Evolutionary conservation across 2,113 vertebrate genomes (phyloP), one percentile per base, ranked within the genome.

Genomic region (Oreochromis niloticus): DNA sequence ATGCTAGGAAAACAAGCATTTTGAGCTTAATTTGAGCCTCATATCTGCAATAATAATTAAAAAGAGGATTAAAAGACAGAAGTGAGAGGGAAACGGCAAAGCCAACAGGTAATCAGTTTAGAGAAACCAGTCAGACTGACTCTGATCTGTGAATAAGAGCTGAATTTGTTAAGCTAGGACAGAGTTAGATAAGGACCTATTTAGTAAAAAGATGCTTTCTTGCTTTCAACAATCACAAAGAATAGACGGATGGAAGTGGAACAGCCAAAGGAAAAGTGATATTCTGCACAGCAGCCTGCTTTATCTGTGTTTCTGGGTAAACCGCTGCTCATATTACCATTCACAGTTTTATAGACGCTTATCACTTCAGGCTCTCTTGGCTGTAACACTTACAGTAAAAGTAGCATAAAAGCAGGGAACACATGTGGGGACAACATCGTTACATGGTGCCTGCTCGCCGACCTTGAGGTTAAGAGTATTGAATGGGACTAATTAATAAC

Each of bases 1-100:
- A 95, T 97, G 97, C 92, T 97, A 96, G 97, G 97, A 98, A 98
- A 98, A 98, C 98, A 98, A 98, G 97, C 97, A 97, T 98, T 98
- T 97, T 97, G 97, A 97, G 95, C 97, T 97, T 97, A 94, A 95
- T 96, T 95, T 96, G 94, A 95, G 95, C 94, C 95, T 95, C 95
- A 94, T 96, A 96, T 96, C 95, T 96, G 93, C 93, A 95, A 95
- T 95, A 95, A 94, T 95, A 95, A 96, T 96, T 96, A 96, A 96
- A 95, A 96, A 95, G 94, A 94, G 95, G 95, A 95, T 96, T 95
- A 95, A 95, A 95, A 94, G 95, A 94, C 93, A 96, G 94, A 93
- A 95, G 94, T 95, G 94, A 94, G 90, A 91, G 85, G 90, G 83
- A 95, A 91, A 91, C 16, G 8, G 87, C 88, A 85, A 91, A 95